Percentiles rank a stretch among this genome's conserved stretches.
Conservation (phyloP, 1,140 invertebrate species). For the Dufourea novaeangliae region DNA sequence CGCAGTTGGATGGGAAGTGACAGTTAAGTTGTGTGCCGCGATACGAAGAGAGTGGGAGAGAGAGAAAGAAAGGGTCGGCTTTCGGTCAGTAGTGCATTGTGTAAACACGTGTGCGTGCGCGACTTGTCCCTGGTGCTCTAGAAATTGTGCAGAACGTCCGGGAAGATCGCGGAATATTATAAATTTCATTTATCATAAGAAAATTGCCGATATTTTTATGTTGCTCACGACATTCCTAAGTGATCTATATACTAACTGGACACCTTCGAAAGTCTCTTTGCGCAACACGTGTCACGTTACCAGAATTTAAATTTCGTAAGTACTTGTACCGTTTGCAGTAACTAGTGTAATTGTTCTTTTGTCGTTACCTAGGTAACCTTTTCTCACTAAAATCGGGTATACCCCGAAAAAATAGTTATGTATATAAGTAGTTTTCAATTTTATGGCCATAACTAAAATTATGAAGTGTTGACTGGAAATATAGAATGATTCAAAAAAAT, state of each 20-base stretch:
- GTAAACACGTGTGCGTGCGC: conserved; percentile 22
- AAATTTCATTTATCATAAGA: neutral
- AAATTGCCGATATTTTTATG: too few relatives aligned
- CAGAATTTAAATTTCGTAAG: conserved; percentile 22
- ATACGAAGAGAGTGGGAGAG: neutral
- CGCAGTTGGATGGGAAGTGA: neutral
- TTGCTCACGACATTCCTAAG: too few relatives aligned
- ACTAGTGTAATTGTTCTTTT: neutral
- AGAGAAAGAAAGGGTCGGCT: conserved; percentile 3
- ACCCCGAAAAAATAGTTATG: neutral
- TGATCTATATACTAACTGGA: too few relatives aligned
- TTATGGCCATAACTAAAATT: too few relatives aligned
- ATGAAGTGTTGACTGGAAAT: too few relatives aligned
- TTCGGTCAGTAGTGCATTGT: neutral
- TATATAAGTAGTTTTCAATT: too few relatives aligned
- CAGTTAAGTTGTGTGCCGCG: neutral
- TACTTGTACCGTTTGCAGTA: neutral
- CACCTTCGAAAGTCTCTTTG: neutral
- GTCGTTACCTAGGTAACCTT: too few relatives aligned
- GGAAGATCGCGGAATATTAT: neutral
- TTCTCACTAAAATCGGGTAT: neutral
- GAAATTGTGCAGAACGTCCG: conserved; percentile 18
- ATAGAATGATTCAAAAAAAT: too few relatives aligned
- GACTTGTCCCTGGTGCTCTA: conserved; percentile 20
- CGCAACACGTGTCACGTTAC: neutral